Evolutionary conservation across 2,113 vertebrate genomes (phyloP).

Genomic region (Delphinapterus leucas): DNA sequence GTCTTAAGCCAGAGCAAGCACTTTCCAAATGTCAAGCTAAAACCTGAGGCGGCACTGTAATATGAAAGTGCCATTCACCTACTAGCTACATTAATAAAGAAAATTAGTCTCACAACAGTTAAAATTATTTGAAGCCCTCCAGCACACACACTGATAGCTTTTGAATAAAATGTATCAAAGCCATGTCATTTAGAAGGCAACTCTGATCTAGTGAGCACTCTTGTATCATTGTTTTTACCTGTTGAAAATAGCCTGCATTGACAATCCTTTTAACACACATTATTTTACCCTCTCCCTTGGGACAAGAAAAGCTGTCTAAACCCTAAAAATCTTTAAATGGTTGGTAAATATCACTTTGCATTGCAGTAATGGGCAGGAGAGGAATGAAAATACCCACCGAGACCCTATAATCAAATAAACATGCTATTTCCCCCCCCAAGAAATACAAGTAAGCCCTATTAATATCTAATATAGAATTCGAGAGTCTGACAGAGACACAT

Average conservation of each 20-base stretch:
- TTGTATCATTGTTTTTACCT: background rate
- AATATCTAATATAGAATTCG: background rate
- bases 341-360: background rate
- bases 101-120: background rate
- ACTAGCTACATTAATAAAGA: background rate
- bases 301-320: background rate
- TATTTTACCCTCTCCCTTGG: background rate
- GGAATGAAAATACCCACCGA: background rate
- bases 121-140: background rate
- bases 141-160: background rate
- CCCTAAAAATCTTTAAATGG: background rate
- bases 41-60: background rate
- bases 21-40: slow-evolving; percentile 34
- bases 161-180: background rate
- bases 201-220: background rate
- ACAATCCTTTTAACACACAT: background rate
- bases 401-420: background rate
- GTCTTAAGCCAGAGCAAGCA: background rate
- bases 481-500: background rate
- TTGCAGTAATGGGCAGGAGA: background rate
- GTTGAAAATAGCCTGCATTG: background rate
- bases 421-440: background rate
- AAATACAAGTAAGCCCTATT: background rate
- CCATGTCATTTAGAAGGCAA: background rate
- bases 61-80: background rate